Evolutionary conservation across 2,888 invertebrate genomes (phyloP).

Genomic region (Ethmia dodecea): DNA sequence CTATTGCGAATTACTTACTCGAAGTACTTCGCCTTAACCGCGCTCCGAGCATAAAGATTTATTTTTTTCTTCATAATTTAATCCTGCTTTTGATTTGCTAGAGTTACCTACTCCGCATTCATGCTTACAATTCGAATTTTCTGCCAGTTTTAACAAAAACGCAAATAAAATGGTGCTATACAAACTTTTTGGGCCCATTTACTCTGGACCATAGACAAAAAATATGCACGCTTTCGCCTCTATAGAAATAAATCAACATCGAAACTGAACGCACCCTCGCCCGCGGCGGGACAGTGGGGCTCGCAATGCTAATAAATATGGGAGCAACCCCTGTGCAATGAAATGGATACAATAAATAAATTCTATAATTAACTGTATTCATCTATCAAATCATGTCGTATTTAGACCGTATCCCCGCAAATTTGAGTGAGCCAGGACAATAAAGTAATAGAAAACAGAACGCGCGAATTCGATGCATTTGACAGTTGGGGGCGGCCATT

Average conservation of each 20-base stretch:
- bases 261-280: constrained; percentile 36
- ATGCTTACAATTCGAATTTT: constrained; percentile 27
- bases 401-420: too few relatives aligned
- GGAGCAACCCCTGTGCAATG: constrained; percentile 45
- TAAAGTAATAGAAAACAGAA: constrained; percentile 20
- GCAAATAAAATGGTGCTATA: constrained; percentile 5
- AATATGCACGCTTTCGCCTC: constrained; percentile 23
- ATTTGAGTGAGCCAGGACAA: constrained; percentile 40
- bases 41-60: constrained; percentile 14
- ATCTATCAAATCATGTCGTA: constrained; percentile 61
- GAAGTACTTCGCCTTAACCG: constrained; percentile 25
- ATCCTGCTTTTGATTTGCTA: constrained; percentile 30
- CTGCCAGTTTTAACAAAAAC: constrained; percentile 35
- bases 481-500: constrained; percentile 57
- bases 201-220: constrained; percentile 12
- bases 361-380: constrained; percentile 68
- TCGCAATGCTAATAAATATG: constrained; percentile 53
- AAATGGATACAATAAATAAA: constrained; percentile 73
- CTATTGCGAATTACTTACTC: constrained; percentile 30
- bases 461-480: constrained; percentile 51
- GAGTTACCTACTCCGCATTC: not conserved
- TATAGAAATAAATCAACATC: constrained; percentile 43
- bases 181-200: constrained; percentile 17
- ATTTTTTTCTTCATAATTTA: constrained; percentile 26
- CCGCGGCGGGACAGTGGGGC: constrained; percentile 44